These are phyloP conservation scores for Natator depressus DNA, from an alignment of 2,113 vertebrate genomes.

Conservation along the genomic window DNA sequence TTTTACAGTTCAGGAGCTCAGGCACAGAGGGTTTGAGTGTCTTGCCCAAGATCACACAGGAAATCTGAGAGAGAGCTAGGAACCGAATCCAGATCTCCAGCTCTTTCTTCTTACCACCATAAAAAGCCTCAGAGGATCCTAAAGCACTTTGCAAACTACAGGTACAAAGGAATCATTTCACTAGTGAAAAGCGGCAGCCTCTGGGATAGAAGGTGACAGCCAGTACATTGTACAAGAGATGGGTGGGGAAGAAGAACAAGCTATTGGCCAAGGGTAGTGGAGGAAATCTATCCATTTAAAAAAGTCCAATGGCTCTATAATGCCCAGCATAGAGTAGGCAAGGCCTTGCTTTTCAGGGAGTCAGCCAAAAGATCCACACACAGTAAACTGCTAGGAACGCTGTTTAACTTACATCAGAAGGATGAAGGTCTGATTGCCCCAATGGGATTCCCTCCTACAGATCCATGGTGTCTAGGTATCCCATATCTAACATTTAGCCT, in stretches of 20 bases:
- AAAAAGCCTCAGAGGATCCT: neutral
- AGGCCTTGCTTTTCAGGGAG: neutral
- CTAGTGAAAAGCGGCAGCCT: neutral
- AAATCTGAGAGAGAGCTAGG: neutral
- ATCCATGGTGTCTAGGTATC: neutral
- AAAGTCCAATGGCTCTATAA: neutral
- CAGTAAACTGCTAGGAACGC: neutral
- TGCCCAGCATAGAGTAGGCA: neutral
- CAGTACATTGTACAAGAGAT: neutral
- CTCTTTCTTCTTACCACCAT: neutral
- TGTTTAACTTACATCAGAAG: neutral
- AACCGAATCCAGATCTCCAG: neutral
- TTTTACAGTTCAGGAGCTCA: neutral
- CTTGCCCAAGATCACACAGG: rapidly evolving
- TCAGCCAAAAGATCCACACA: neutral
- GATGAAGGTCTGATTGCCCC: neutral
- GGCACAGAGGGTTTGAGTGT: rapidly evolving
- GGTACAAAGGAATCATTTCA: neutral
- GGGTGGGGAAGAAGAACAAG: neutral
- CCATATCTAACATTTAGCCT: neutral
- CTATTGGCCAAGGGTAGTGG: neutral
- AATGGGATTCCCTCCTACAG: neutral
- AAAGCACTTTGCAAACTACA: neutral
- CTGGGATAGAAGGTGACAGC: neutral
- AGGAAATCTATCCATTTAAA: neutral